Evolutionary conservation across 2,113 vertebrate genomes (phyloP), one percentile per base, ranked within the genome.

Genomic region (Percina caprodes): DNA sequence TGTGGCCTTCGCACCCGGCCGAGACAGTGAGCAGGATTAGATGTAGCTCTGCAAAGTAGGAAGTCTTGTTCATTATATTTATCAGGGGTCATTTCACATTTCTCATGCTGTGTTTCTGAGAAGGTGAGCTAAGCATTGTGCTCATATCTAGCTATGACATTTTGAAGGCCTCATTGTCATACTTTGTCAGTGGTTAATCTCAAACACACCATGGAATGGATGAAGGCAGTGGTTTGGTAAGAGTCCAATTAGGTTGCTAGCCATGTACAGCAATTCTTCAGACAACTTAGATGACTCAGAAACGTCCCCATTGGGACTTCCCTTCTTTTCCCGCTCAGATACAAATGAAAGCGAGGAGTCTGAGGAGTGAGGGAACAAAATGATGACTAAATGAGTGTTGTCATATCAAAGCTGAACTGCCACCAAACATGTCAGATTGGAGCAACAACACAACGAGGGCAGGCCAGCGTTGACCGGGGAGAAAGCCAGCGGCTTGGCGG

Each of bases 221-320:
- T 76, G 54, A 63, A 77, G 67, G 45, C 67, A 80, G 58, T 67
- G 56, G 83, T 84, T 87, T 86, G 69, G 66, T 76, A 70, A 81
- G 59, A 72, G 79, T 92, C 89, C 89, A 90, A 91, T 91, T 93
- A 92, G 78, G 82, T 90, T 86, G 49, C 82, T 66, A 86, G 69
- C 76, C 86, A 78, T 88, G 79, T 82, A 76, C 73, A 76, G 67
- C 62, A 79, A 86, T 78, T 87, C 66, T 87, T 84, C 85, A 89
- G 86, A 87, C 83, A 81, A 88, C 74, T 79, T 84, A 63, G 75
- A 90, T 80, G 80, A 89, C 69, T 91, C 74, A 72, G 70, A 88
- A 77, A 83, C 21, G 16, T 83, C 71, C 89, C 88, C 86, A 18
- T 80, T 73, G 84, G 89, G 85, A 88, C 39, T 69, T 74, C 45